These are phyloP conservation scores for Theropithecus gelada DNA, from an alignment of 2,113 vertebrate species.

Conservation along the genomic window DNA sequence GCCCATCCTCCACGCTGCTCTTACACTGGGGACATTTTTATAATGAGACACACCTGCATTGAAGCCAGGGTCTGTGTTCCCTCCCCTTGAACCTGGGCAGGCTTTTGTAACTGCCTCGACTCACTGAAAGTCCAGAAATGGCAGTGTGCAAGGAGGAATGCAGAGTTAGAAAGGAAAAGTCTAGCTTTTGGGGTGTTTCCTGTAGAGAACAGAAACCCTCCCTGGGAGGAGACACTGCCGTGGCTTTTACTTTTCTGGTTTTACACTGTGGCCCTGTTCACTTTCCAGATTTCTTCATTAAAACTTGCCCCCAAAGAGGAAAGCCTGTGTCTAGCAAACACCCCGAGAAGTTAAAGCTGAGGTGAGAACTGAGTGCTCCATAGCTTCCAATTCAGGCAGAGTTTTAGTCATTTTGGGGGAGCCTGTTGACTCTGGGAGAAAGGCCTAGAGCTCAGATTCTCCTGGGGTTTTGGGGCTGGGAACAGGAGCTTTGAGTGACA, in stretches of 20 bases:
- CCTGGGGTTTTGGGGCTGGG: too few relatives aligned
- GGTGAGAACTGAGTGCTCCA: neutral
- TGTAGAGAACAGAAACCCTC: neutral
- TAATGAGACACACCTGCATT: neutral
- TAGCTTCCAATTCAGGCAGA: neutral
- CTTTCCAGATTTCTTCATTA: constrained; percentile 27
- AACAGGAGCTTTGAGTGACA: neutral
- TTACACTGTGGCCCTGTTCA: neutral
- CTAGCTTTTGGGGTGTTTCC: constrained; percentile 1
- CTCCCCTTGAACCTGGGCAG: neutral
- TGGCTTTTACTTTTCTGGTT: neutral
- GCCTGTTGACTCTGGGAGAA: neutral
- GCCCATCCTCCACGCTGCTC: neutral
- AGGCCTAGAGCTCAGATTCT: neutral
- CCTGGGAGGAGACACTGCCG: neutral
- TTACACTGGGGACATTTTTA: neutral
- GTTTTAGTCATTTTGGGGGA: neutral
- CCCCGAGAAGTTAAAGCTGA: neutral
- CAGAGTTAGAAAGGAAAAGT: neutral
- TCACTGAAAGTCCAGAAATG: neutral
- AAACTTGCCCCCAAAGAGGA: neutral
- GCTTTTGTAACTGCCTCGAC: neutral
- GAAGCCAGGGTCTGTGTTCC: neutral
- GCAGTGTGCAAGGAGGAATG: neutral
- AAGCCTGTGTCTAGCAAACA: neutral